Evolutionary conservation across 2,797 vertebrate species (phyloP).

Genomic region (Steatocranus sp.): DNA sequence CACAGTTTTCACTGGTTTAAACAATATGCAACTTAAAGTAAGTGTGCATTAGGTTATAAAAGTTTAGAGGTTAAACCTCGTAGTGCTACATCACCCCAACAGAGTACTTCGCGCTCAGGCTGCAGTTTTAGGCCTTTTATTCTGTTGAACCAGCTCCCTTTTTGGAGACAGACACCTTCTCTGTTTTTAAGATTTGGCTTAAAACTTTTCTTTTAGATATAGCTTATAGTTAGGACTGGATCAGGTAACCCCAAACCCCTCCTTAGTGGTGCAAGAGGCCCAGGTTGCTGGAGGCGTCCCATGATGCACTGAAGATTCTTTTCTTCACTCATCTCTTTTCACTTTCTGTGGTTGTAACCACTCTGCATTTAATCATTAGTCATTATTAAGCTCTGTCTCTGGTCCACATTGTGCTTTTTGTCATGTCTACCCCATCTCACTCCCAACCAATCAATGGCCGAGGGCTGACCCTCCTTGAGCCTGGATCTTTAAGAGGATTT

Average conservation of each 20-base stretch:
- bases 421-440: not conserved
- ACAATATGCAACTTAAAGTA: not conserved
- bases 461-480: not conserved
- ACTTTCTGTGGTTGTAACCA: not conserved
- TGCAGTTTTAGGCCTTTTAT: not conserved
- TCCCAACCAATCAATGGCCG: rapidly evolving
- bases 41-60: not conserved
- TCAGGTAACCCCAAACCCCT: not conserved
- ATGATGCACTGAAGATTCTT: not conserved
- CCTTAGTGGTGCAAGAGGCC: not conserved
- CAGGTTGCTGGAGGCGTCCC: not conserved
- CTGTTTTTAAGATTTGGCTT: not conserved
- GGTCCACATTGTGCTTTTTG: not conserved
- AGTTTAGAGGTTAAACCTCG: not conserved
- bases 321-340: not conserved
- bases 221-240: not conserved
- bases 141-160: not conserved
- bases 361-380: not conserved
- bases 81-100: not conserved
- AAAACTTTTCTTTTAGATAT: not conserved
- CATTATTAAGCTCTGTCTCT: rapidly evolving
- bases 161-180: not conserved
- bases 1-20: not conserved
- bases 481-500: not conserved
- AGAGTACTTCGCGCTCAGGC: not conserved